These are phyloP conservation scores for Caradrina kadenii DNA, from an alignment of 2,888 invertebrate species.

Conservation along the genomic window DNA sequence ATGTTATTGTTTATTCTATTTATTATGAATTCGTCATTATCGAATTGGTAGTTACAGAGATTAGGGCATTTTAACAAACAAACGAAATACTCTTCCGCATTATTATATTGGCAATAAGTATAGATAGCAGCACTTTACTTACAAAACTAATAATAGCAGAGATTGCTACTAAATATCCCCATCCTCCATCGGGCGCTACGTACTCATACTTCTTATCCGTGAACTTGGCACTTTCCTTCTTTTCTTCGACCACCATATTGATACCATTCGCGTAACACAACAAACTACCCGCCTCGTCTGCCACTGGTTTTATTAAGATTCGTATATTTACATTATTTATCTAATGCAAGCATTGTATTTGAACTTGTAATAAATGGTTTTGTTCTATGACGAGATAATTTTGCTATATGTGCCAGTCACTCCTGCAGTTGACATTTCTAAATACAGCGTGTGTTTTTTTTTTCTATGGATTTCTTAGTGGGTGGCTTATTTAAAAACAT, in stretches of 20 bases:
- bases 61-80: no score
- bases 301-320: conserved; percentile 43
- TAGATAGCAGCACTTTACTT: conserved; percentile 74
- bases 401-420: conserved; percentile 37
- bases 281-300: conserved; percentile 1
- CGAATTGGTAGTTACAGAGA: no score
- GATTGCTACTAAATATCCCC: conserved; percentile 92
- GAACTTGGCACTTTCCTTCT: conserved; percentile 46
- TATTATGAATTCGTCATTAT: no score
- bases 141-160: conserved; percentile 91
- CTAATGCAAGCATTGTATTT: conserved; percentile 35
- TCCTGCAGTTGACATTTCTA: neutral
- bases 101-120: no score
- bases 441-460: neutral
- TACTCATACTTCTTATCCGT: conserved; percentile 69
- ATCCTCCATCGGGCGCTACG: conserved; percentile 92
- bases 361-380: conserved; percentile 24
- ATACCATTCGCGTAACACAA: conserved; percentile 9
- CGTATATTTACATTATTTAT: conserved; percentile 47
- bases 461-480: no score
- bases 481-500: no score
- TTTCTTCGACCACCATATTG: conserved; percentile 60
- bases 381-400: conserved; percentile 27
- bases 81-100: no score
- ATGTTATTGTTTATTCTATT: no score